Conservation (phyloP, 1,140 invertebrate genomes). For the Agraylea sexmaculata region DNA sequence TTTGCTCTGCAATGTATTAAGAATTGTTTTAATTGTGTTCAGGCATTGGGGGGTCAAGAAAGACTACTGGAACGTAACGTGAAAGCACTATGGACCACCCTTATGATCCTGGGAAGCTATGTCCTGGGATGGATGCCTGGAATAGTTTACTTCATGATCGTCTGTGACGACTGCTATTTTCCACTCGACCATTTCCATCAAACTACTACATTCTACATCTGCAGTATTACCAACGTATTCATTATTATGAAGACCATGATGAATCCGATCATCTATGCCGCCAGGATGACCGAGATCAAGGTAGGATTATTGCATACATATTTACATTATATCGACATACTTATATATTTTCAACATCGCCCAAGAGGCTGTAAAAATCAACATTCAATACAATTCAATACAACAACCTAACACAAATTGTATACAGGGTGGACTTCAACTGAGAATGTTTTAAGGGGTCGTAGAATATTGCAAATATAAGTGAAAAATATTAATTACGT, state of each 20-base stretch:
- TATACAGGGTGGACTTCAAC: no score
- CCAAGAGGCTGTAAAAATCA: no score
- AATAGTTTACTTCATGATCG: conserved; percentile 39
- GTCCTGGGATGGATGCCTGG: conserved; percentile 54
- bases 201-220: conserved; percentile 22
- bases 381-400: no score
- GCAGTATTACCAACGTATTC: conserved; percentile 35
- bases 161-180: conserved; percentile 41
- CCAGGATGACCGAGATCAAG: conserved; percentile 53
- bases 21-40: background rate
- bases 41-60: conserved; percentile 5
- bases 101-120: conserved; percentile 56
- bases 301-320: conserved; percentile 24
- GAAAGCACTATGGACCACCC: conserved; percentile 54
- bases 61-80: conserved; percentile 39
- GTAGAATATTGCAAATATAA: no score
- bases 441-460: no score
- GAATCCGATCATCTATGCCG: conserved; percentile 60
- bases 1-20: background rate
- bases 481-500: no score
- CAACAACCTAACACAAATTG: no score
- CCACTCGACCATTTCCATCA: conserved; percentile 18
- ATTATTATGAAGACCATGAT: conserved; percentile 51
- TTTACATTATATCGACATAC: background rate
- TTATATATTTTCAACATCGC: background rate